Conservation (phyloP, 53 echinoderm and acorn worm genomes). For the Apostichopus leukothele region DNA sequence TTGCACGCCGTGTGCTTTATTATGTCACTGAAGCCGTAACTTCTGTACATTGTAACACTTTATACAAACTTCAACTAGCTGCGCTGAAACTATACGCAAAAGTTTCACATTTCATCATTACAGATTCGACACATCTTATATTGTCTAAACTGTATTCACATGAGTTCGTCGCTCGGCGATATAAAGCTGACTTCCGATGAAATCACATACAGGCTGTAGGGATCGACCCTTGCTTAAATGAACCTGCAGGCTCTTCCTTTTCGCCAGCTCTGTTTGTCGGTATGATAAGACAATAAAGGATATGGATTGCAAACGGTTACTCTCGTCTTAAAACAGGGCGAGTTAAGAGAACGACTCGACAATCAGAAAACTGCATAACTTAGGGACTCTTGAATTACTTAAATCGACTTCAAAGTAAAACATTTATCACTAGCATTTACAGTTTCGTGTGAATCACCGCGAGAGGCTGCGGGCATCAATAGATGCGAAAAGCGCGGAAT, state of each 20-base stretch:
- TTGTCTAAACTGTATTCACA: no score
- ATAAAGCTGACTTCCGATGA: no score
- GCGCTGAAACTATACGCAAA: no score
- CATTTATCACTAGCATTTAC: constrained; percentile 14
- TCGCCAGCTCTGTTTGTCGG: background rate
- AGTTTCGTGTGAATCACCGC: constrained; percentile 2
- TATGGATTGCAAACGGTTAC: background rate
- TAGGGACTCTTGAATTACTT: constrained; percentile 14
- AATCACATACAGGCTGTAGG: no score
- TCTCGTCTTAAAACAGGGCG: background rate
- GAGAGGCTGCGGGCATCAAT: constrained; percentile 18
- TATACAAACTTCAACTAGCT: no score
- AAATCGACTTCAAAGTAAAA: constrained; percentile 18
- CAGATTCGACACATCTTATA: no score
- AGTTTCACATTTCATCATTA: no score
- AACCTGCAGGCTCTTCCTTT: background rate
- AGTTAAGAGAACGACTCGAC: background rate
- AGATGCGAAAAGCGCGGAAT: background rate
- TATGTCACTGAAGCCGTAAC: no score
- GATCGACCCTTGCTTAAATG: constrained; percentile 3
- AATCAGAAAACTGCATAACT: background rate
- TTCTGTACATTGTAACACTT: no score
- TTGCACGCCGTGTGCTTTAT: no score
- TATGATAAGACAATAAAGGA: constrained; percentile 6
- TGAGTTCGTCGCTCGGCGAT: no score